Conservation (phyloP, 92 coral and sea anemone species). For the Epizoanthus scotinus region DNA sequence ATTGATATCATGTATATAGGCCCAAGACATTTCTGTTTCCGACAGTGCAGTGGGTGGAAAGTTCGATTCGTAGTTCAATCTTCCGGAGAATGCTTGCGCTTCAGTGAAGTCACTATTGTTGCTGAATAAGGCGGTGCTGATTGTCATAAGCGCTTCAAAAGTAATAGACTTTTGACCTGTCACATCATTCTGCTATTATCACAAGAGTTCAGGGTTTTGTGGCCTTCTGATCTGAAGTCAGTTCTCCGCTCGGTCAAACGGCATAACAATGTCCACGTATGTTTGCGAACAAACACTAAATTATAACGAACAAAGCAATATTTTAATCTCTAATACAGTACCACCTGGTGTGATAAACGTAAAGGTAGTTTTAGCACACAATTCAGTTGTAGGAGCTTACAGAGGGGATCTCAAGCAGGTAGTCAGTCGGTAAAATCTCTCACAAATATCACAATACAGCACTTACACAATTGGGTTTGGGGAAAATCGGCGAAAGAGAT, state of each 20-base stretch:
- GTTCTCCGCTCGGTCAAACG: neutral
- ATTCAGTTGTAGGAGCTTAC: neutral
- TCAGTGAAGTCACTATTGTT: neutral
- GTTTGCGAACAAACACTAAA: neutral
- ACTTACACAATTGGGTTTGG: neutral
- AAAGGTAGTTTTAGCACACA: neutral
- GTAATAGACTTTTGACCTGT: neutral
- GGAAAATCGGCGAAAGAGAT: neutral
- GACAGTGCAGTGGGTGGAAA: neutral
- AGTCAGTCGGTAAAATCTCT: neutral
- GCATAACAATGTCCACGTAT: too few relatives aligned
- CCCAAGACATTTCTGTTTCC: neutral
- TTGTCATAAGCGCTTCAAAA: neutral
- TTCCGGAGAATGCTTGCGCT: neutral
- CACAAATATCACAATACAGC: neutral
- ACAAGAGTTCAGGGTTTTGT: neutral
- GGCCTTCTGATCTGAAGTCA: neutral
- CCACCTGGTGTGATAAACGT: neutral
- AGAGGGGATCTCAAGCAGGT: neutral
- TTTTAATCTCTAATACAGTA: neutral
- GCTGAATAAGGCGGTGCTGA: conserved; percentile 2
- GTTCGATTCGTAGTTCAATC: neutral
- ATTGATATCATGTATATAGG: too few relatives aligned
- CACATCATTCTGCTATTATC: conserved; percentile 2
- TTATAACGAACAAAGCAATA: neutral